Conservation (phyloP, 2,113 vertebrate genomes). For the Nerophis ophidion region DNA sequence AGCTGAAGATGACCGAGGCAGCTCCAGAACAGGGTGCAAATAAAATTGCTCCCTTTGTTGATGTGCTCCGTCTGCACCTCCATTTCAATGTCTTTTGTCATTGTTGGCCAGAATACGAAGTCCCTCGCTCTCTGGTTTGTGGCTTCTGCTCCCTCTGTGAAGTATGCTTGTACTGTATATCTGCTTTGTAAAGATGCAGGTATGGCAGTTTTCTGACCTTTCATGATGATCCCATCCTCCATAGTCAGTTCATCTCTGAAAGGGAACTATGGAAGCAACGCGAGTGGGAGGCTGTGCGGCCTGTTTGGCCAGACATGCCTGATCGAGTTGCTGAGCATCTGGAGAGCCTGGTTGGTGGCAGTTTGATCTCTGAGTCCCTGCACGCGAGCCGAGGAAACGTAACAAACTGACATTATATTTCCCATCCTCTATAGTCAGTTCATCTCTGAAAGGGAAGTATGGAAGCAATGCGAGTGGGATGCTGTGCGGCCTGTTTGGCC, state of each 20-base stretch:
- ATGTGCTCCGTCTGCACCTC: too few species aligned
- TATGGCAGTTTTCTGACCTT: not conserved
- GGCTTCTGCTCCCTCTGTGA: conserved; percentile 9
- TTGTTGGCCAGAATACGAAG: not conserved
- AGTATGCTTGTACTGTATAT: not conserved
- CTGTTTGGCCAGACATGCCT: not conserved
- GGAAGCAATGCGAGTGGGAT: not conserved
- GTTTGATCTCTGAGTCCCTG: conserved; percentile 1
- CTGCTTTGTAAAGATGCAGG: not conserved
- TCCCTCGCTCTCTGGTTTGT: conserved; percentile 5
- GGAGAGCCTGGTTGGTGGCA: not conserved
- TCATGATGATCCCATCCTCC: conserved; percentile 1
- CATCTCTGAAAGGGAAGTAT: not conserved
- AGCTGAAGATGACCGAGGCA: too few species aligned
- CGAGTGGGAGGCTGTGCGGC: not conserved
- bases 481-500: not conserved
- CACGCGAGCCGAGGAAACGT: not conserved
- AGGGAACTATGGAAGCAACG: not conserved
- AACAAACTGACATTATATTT: not conserved
- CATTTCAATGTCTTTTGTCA: too few species aligned
- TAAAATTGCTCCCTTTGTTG: too few species aligned
- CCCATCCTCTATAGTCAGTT: not conserved
- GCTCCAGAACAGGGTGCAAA: too few species aligned
- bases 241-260: not conserved
- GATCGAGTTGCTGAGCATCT: not conserved